Evolutionary conservation across 2,888 invertebrate species (phyloP).

Genomic region (Nomada fucata): DNA sequence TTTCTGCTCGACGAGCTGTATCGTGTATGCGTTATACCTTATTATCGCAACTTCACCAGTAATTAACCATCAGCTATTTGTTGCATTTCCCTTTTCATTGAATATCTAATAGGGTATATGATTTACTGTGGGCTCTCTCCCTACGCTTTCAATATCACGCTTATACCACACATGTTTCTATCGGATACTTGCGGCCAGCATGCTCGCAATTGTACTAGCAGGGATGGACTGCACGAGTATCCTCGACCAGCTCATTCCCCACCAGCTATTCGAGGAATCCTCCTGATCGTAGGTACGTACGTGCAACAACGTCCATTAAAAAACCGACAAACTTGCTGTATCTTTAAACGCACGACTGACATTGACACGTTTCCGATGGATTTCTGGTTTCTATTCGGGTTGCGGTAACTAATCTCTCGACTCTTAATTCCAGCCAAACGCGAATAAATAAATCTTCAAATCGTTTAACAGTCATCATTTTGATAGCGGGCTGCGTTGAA

Average conservation of each 20-base stretch:
- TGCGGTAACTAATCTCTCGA: no score
- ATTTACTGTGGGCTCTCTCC: background rate
- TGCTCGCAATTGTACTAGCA: conserved; percentile 58
- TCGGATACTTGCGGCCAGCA: conserved; percentile 37
- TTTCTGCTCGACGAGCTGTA: background rate
- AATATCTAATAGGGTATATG: background rate
- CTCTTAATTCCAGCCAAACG: no score
- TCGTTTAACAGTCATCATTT: no score
- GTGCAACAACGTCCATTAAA: conserved; percentile 17
- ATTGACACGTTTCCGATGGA: no score
- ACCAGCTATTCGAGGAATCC: conserved; percentile 52
- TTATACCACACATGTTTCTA: background rate
- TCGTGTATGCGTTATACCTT: background rate
- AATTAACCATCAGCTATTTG: background rate
- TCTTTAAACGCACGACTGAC: background rate
- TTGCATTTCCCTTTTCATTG: background rate
- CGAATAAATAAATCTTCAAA: no score
- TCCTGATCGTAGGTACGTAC: conserved; percentile 8
- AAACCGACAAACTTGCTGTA: background rate
- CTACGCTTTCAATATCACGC: background rate
- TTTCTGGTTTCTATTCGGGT: no score
- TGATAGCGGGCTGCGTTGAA: no score
- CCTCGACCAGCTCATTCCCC: conserved; percentile 55
- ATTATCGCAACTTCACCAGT: background rate
- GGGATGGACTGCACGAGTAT: conserved; percentile 62